phyloP scores from a whole-genome alignment of 2,113 vertebrate genomes.

The Clarias batrachus region DNA sequence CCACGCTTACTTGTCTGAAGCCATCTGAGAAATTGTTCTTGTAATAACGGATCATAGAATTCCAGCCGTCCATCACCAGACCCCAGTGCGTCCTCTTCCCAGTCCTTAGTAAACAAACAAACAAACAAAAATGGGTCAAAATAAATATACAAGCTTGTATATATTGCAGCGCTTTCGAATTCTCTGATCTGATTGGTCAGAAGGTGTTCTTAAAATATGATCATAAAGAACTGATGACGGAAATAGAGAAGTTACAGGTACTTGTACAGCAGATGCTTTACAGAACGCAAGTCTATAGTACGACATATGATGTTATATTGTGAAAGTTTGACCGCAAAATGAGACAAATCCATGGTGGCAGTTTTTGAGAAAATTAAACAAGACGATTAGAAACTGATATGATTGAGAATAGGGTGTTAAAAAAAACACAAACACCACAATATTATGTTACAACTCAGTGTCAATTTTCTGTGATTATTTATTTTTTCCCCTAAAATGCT shows the following conservation, averaged over 20 bases:
- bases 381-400: no score
- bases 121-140: neutral
- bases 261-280: neutral
- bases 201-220: neutral
- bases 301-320: neutral
- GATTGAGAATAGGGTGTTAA: no score
- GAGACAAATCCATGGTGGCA: no score
- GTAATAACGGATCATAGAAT: constrained; percentile 94
- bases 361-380: no score
- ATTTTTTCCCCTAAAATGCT: no score
- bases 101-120: constrained; percentile 73
- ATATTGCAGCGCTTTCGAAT: neutral
- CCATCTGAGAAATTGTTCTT: constrained; percentile 99
- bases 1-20: constrained; percentile 85
- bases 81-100: constrained; percentile 94
- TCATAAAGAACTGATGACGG: neutral
- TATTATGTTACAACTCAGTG: no score
- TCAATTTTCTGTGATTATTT: no score
- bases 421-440: no score
- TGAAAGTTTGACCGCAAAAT: no score
- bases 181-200: constrained; percentile 24
- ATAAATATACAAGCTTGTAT: neutral
- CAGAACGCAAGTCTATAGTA: neutral
- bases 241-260: neutral
- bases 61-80: constrained; percentile 96